Conservation (phyloP, 1,140 invertebrate species). For the Bombyx mandarina region DNA sequence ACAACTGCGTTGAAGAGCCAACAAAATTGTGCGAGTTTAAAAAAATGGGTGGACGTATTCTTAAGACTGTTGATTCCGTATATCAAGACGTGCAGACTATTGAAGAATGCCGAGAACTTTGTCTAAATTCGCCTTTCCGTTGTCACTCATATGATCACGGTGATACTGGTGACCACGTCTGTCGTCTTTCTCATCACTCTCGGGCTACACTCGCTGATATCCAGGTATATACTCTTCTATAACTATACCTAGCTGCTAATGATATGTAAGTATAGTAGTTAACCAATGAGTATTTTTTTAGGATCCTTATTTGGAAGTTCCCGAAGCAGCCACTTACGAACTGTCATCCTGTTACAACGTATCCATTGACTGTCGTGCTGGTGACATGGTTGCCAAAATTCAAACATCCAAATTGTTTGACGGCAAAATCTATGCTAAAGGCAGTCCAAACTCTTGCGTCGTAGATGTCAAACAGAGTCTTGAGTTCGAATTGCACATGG, state of each 20-base stretch:
- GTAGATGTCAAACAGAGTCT: constrained; percentile 87
- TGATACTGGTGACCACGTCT: constrained; percentile 92
- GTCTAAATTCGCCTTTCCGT: constrained; percentile 87
- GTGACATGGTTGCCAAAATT: constrained; percentile 93
- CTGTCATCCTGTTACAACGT: constrained; percentile 95
- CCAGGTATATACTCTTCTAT: constrained; percentile 70
- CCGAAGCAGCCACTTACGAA: constrained; percentile 92
- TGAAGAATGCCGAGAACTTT: constrained; percentile 90
- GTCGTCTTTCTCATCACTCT: constrained; percentile 91
- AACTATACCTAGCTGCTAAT: not conserved
- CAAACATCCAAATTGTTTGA: constrained; percentile 93
- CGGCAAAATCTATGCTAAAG: constrained; percentile 95
- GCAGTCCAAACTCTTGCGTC: constrained; percentile 92
- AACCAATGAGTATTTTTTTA: constrained; percentile 45
- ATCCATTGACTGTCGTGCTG: constrained; percentile 90
- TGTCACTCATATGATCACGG: constrained; percentile 96
- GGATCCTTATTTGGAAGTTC: constrained; percentile 91
- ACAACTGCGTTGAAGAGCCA: constrained; percentile 91
- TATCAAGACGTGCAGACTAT: constrained; percentile 90
- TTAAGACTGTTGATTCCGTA: constrained; percentile 95
- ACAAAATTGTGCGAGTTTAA: constrained; percentile 94
- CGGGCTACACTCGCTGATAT: constrained; percentile 90
- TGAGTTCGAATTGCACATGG: constrained; percentile 90
- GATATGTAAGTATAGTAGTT: not conserved
- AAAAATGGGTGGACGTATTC: constrained; percentile 86